Evolutionary conservation across 2,888 invertebrate species (phyloP), one percentile per base, ranked within the genome.

Genomic region (Microdon myrmicae): DNA sequence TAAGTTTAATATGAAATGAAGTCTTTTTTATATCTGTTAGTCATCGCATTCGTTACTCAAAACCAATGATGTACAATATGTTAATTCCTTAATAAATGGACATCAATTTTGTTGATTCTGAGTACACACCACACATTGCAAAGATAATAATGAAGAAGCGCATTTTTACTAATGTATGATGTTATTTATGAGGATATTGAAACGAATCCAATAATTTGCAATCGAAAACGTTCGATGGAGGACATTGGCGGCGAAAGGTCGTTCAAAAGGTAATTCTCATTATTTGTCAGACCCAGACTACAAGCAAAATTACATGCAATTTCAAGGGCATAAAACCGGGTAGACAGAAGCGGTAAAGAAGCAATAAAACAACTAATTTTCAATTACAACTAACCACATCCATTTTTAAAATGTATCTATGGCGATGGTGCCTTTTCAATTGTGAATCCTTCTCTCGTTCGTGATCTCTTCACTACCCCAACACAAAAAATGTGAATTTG

Each of bases 391-490:
- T 73, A 74, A 72, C 71, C 71, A 71, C 71, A 68, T 55, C 45
- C 49, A 56, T 47, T 51, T 68, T 55, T 41, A 51, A 51, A 22
- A 9, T 41, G 35, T 59, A 49, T 67, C 70, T 76, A 76, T 53
- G 78, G 79, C 71, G 84, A 83, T 71, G 84, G 82, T 76, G 82
- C 81, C 81, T 82, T 82, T 81, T 83, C 84, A 77, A 82, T 81
- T 73, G 83, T 83, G 76, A 85, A 84, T 81, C 86, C 87, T 81
- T 90, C 89, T 79, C 90, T 84, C 75, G 89, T 90, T 77, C 89
- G 85, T 78, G 89, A 89, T 80, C 89, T 85, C 82, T 90, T 90
- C 82, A 89, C 88, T 87, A 80, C 70, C 68, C 51, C 41, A 51
- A 58, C 32, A 51, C 32, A 66, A 43, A 48, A 58, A 54, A 6